phyloP scores from a whole-genome alignment of 2,113 vertebrate genomes.

The Buteo buteo region DNA sequence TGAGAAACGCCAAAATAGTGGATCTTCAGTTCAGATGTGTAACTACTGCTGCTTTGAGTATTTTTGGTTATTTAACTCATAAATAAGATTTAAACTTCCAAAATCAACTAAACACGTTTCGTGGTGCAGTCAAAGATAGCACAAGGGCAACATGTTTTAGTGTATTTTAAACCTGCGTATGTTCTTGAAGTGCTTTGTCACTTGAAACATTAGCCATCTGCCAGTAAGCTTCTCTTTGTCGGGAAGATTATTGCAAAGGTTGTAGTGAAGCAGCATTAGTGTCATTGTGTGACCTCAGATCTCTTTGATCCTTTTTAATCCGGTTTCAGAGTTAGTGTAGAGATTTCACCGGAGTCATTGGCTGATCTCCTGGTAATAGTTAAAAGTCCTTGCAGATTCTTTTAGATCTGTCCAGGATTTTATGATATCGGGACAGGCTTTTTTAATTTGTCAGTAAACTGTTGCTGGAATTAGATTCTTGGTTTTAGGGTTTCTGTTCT shows the following conservation, averaged over 20 bases:
- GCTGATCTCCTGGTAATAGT: not conserved
- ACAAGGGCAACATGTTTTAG: slow-evolving; percentile 23
- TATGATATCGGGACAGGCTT: not conserved
- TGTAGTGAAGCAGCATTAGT: not conserved
- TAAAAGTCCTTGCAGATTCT: not conserved
- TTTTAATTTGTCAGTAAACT: not conserved
- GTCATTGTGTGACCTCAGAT: not conserved
- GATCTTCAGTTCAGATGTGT: not conserved
- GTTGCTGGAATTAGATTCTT: not conserved
- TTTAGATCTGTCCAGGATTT: not conserved
- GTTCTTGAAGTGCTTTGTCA: slow-evolving; percentile 41
- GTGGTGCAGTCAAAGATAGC: slow-evolving; percentile 28
- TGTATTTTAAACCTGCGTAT: slow-evolving; percentile 44
- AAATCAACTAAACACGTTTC: not conserved
- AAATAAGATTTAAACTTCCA: not conserved
- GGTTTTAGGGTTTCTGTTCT: not conserved
- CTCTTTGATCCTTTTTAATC: not conserved
- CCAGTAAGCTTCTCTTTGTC: not conserved
- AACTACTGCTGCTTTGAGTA: not conserved
- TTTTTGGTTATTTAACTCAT: not conserved
- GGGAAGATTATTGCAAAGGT: not conserved
- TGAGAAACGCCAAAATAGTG: not conserved
- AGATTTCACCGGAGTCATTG: not conserved
- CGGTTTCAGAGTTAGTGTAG: not conserved
- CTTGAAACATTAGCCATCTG: slow-evolving; percentile 50